Percentiles rank a stretch among this genome's conserved stretches.
Conservation (phyloP, 1,140 invertebrate species). For the Bilobella aurantiaca region DNA sequence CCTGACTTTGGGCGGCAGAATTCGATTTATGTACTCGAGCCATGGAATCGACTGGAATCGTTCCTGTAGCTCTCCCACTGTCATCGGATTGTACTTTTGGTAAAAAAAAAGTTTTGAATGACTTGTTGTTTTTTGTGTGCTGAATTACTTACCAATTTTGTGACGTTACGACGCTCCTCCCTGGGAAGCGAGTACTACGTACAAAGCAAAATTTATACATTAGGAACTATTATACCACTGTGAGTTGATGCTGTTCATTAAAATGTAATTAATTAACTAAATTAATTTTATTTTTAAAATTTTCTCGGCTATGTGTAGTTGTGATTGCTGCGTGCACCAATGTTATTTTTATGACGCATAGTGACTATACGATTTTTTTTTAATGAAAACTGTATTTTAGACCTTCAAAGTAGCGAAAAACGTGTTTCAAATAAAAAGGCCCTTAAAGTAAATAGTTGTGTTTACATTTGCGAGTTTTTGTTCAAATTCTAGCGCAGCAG, state of each 20-base stretch:
- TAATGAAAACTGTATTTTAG: constrained; percentile 31
- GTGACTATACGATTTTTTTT: too few species aligned
- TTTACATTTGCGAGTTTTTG: constrained; percentile 83
- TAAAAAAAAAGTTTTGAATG: too few species aligned
- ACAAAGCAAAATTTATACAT: too few species aligned
- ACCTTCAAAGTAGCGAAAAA: not conserved
- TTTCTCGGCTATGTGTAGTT: too few species aligned
- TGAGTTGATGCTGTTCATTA: too few species aligned
- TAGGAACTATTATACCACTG: too few species aligned
- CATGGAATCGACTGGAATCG: constrained; percentile 67
- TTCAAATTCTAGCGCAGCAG: constrained; percentile 79
- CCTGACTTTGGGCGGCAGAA: constrained; percentile 51
- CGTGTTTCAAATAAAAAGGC: not conserved
- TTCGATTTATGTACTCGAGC: constrained; percentile 66
- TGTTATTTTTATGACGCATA: too few species aligned
- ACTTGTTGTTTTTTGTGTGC: too few species aligned
- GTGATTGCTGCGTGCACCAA: too few species aligned
- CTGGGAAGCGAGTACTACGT: constrained; percentile 75
- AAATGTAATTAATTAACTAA: too few species aligned
- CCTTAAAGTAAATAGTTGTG: constrained; percentile 21
- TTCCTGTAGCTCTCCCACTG: constrained; percentile 57
- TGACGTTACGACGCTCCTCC: constrained; percentile 82
- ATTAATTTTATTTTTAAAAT: too few species aligned
- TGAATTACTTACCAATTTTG: too few species aligned
- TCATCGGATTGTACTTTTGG: constrained; percentile 92